Evolutionary conservation across 2,113 vertebrate genomes (phyloP).

Genomic region (Coptodon rendalli): DNA sequence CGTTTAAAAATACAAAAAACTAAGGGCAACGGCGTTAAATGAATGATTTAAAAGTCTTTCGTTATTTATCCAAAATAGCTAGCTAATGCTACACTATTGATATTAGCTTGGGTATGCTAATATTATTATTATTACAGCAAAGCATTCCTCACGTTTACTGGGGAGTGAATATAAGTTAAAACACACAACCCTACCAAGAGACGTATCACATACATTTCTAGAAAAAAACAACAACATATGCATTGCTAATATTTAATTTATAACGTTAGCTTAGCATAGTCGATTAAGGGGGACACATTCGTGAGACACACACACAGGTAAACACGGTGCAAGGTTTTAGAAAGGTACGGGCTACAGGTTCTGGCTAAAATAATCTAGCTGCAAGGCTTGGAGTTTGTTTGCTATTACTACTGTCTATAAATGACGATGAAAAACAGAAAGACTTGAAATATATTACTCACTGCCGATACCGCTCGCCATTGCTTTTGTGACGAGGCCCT

Average conservation of each 20-base stretch:
- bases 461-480: constrained; percentile 76
- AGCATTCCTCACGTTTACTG: too few relatives aligned
- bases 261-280: constrained; percentile 34
- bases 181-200: accelerated
- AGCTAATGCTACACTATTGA: background rate
- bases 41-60: background rate
- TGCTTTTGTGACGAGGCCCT: constrained; percentile 46
- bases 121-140: background rate
- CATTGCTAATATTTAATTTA: background rate
- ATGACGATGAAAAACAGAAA: background rate
- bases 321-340: background rate
- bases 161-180: background rate
- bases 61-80: background rate
- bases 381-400: accelerated
- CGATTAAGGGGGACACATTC: constrained; percentile 49
- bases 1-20: background rate
- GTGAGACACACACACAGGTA: constrained; percentile 30
- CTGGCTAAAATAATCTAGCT: accelerated
- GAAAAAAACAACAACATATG: background rate
- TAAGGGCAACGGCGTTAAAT: background rate
- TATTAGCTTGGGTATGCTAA: background rate
- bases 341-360: accelerated
- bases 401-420: background rate
- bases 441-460: constrained; percentile 49
- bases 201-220: accelerated